Base-by-base conservation (phyloP, 2,113 vertebrate species). In the Phodopus roborovskii region DNA sequence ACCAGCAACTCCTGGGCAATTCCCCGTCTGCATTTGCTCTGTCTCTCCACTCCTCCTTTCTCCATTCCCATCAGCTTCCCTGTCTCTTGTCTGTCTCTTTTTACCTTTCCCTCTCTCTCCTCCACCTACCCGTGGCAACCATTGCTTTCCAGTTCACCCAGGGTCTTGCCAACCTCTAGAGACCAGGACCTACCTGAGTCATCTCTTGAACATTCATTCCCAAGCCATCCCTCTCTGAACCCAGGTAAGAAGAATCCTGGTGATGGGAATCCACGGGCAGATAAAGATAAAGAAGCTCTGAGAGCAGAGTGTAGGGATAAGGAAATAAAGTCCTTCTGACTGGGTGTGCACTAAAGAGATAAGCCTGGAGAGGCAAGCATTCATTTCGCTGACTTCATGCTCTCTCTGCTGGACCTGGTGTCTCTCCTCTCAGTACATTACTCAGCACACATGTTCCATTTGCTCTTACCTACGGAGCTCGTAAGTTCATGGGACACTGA, bases 241-340 rank as follows among this genome's bases (percentile, higher is more conserved):
- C 60, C 91, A 96, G 97, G 94, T 97, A 97, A 98, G 96, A 22
- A 91, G 53, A 62, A 28, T 16, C 17, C 42, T 85, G 4, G 36
- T 1, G 1, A 5, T 12, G 6, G 30, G 19, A 50, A 24, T 22
- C 42, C 3, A 3, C 8, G 62, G 53, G 68, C 42, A 94, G 68
- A 95, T 45, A 56, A 42, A 66, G 39, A 86, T 39, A 84, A 84
- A 50, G 42, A 66, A 71, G 71, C 4, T 36, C 20, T 0, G 2
- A 26, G 30, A 75, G 42, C 8, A 53, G 11, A 45, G 7, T 0
- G 6, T 20, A 17, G 48, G 73, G 39, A 89, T 11, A 71, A 53
- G 15, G 22, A 91, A 75, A 60, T 20, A 36, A n/a, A 75, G 36
- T 17, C n/a, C 11, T 39, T 48, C 56, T 36, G 12, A 20, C 4